Evolutionary conservation across 2,113 vertebrate species (phyloP).

Genomic region (Miniopterus natalensis): DNA sequence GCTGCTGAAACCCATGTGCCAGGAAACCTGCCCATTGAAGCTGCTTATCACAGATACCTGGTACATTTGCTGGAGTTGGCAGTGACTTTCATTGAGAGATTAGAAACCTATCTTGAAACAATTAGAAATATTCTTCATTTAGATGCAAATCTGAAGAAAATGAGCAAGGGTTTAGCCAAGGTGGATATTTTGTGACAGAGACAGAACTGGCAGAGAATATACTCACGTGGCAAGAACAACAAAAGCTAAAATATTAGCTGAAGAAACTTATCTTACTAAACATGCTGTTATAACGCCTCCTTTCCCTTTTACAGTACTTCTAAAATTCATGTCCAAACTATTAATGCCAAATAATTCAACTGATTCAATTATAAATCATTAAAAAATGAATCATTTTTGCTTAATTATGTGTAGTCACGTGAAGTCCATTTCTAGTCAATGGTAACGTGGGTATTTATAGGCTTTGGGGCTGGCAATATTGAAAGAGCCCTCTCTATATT

Average conservation of each 20-base stretch:
- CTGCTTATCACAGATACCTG: conserved; percentile 91
- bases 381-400: conserved; percentile 50
- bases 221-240: conserved; percentile 88
- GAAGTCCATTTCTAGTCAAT: conserved; percentile 40
- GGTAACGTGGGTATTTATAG: not conserved
- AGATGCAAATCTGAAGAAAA: conserved; percentile 82
- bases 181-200: conserved; percentile 88
- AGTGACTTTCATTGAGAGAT: conserved; percentile 90
- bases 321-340: not conserved
- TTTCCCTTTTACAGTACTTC: conserved; percentile 43
- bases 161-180: conserved; percentile 88
- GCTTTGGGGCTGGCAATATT: not conserved
- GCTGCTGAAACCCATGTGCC: conserved; percentile 89
- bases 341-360: conserved; percentile 49
- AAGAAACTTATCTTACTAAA: conserved; percentile 80
- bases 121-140: conserved; percentile 85
- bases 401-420: not conserved
- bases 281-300: not conserved
- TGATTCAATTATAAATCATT: not conserved
- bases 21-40: conserved; percentile 92
- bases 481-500: conserved; percentile 49
- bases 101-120: conserved; percentile 90
- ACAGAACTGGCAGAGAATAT: conserved; percentile 89
- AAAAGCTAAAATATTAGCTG: conserved; percentile 77
- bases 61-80: conserved; percentile 90